phyloP scores from a whole-genome alignment of 2,797 vertebrate species.

The Phaenicophaeus curvirostris region DNA sequence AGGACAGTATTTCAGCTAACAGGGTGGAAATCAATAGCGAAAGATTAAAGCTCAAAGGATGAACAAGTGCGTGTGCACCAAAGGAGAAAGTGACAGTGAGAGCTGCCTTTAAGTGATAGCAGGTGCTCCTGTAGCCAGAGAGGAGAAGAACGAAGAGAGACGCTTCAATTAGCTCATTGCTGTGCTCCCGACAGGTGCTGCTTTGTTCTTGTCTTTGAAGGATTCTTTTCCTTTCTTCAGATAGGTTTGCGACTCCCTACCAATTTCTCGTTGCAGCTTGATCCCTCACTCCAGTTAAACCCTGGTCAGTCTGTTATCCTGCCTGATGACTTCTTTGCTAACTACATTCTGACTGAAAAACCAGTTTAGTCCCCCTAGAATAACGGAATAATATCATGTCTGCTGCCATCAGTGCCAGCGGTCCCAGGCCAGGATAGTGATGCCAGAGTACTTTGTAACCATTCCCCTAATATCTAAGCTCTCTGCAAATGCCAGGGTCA shows the following conservation, averaged over 20 bases:
- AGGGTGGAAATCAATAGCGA: slow-evolving; percentile 67
- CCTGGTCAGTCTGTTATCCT: background rate
- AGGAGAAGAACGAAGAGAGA: background rate
- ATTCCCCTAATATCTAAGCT: background rate
- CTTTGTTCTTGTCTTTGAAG: slow-evolving; percentile 67
- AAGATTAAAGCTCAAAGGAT: slow-evolving; percentile 70
- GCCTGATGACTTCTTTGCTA: background rate
- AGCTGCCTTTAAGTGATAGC: slow-evolving; percentile 58
- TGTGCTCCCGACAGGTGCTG: background rate
- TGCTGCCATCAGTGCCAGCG: background rate
- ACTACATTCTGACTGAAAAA: background rate
- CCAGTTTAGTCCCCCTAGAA: background rate
- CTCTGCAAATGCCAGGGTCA: background rate
- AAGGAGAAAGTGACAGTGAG: slow-evolving; percentile 29
- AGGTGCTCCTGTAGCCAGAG: slow-evolving; percentile 8
- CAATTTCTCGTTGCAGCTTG: slow-evolving; percentile 13
- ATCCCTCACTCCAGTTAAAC: background rate
- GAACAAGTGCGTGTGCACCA: slow-evolving; percentile 30
- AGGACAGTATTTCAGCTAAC: slow-evolving; percentile 63
- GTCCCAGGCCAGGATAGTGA: fast-evolving
- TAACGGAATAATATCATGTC: background rate
- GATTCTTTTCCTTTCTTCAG: slow-evolving; percentile 29
- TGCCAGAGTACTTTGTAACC: background rate
- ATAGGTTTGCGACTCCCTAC: slow-evolving; percentile 24
- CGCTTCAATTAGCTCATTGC: slow-evolving; percentile 40